Conservation (phyloP, 2,113 vertebrate genomes). For the Shinisaurus crocodilurus region DNA sequence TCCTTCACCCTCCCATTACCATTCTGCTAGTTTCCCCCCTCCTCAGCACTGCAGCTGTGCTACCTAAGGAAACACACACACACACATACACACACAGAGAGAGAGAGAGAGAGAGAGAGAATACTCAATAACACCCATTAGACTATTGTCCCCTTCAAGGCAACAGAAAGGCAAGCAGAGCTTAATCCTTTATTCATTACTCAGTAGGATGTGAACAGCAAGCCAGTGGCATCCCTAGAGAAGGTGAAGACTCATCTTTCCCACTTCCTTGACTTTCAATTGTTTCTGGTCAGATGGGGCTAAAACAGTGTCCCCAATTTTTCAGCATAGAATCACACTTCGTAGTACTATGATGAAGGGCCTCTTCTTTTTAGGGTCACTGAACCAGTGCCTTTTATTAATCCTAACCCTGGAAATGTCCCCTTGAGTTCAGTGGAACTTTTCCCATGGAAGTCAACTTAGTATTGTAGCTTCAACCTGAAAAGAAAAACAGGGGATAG, state of each 20-base stretch:
- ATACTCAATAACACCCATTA: background rate
- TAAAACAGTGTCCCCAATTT: background rate
- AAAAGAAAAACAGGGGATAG: background rate
- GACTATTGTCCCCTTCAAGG: background rate
- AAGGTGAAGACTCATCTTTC: background rate
- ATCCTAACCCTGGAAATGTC: background rate
- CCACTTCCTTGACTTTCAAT: background rate
- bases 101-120: too few relatives aligned
- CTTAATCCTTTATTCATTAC: background rate
- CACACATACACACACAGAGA: background rate
- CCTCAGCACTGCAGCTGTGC: background rate
- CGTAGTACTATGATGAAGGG: background rate
- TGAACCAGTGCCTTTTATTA: background rate
- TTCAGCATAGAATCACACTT: background rate
- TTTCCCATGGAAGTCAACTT: background rate
- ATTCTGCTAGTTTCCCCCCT: background rate
- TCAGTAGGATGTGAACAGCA: background rate
- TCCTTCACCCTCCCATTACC: background rate
- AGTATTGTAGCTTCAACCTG: background rate
- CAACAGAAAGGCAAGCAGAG: background rate
- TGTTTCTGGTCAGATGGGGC: background rate
- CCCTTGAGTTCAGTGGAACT: background rate
- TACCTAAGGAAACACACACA: background rate
- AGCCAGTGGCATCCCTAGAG: background rate
- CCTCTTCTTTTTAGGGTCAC: rapidly evolving